Evolutionary conservation across 2,797 vertebrate species (phyloP), one percentile per base, ranked within the genome.

Genomic region (Semotilus atromaculatus): DNA sequence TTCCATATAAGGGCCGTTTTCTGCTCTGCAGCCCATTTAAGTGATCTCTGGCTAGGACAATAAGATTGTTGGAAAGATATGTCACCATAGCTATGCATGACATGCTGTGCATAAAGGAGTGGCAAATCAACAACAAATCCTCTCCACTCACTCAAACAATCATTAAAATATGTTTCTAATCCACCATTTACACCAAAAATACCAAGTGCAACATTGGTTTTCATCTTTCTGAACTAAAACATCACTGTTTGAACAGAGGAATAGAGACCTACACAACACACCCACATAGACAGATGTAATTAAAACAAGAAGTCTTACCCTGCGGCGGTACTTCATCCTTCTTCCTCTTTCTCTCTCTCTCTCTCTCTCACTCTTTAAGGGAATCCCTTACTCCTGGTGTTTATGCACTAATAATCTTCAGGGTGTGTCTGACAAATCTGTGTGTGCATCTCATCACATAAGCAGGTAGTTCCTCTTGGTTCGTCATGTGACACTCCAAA

Each of bases 291-390:
- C 51, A 74, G 66, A 66, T 31, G 19, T 87, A 87, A 79, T 85
- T 58, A 80, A 70, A 88, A 60, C 31, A 43, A 55, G 73, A 43
- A 75, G 23, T 90, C 91, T 93, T 90, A 92, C 92, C 87, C 81
- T 80, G 76, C 83, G 81, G 82, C 89, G 68, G 87, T 90, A 90
- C 85, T 84, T 81, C 89, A 86, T 87, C 36, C 89, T 85, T 76
- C 77, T 68, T 53, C 45, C 77, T 19, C 66, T 81, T 71, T 80
- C 66, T 40, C 19, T 36, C 45, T 55, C 81, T 92, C 93, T 90
- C 92, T 74, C 66, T 71, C 73, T 82, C 7, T 48, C 31, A 80
- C 10, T 51, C 34, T 73, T 55, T 45, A 19, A 78, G 77, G 38
- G 58, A 85, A 84, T 81, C 76, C 70, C 80, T 82, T 1, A 14